These are phyloP conservation scores for Serripes groenlandicus DNA, from an alignment of 2,888 invertebrate genomes.

Conservation along the genomic window DNA sequence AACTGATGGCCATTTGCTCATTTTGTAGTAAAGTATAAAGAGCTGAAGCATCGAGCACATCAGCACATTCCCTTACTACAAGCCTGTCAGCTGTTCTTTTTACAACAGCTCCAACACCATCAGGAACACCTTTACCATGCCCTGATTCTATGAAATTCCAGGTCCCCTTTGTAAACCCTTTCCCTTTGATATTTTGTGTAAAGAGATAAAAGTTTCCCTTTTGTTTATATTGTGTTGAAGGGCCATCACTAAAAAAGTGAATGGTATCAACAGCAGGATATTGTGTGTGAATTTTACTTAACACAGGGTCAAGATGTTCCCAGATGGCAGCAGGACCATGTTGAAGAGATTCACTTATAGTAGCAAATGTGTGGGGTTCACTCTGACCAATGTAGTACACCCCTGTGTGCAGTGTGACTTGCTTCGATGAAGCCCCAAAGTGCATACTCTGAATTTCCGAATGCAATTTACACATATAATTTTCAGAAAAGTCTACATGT, in stretches of 20 bases:
- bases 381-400: not conserved
- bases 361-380: not conserved
- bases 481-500: slow-evolving; percentile 46
- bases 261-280: not conserved
- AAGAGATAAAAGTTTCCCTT: not conserved
- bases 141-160: slow-evolving; percentile 84
- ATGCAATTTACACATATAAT: not conserved
- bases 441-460: not conserved
- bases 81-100: slow-evolving; percentile 78
- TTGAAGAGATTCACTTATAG: not conserved
- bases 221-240: not conserved
- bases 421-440: not conserved
- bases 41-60: too few relatives aligned
- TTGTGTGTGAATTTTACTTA: not conserved
- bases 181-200: slow-evolving; percentile 39
- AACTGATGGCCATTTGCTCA: too few relatives aligned
- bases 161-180: slow-evolving; percentile 71
- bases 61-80: too few relatives aligned
- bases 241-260: not conserved
- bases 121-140: slow-evolving; percentile 82
- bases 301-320: not conserved
- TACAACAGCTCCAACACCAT: slow-evolving; percentile 80
- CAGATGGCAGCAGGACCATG: not conserved
- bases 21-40: too few relatives aligned
- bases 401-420: not conserved